phyloP scores from a whole-genome alignment of 1,140 invertebrate species.

The Hetaerina americana region DNA sequence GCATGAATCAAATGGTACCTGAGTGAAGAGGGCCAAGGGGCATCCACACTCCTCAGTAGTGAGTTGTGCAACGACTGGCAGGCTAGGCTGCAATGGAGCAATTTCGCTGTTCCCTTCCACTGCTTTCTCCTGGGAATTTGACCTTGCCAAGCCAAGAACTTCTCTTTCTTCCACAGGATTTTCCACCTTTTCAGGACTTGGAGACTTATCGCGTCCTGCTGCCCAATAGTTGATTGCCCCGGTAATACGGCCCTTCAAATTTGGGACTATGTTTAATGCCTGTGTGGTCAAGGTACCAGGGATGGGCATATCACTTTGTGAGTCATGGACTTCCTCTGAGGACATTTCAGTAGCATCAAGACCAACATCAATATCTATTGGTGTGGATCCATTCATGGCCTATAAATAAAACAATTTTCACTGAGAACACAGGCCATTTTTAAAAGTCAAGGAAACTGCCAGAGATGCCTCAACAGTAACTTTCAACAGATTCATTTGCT shows the following conservation, averaged over 20 bases:
- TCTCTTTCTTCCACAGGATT: background rate
- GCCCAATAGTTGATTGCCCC: constrained; percentile 21
- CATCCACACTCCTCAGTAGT: constrained; percentile 59
- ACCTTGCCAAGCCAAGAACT: background rate
- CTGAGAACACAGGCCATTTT: no score
- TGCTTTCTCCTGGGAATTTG: constrained; percentile 37
- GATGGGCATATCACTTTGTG: background rate
- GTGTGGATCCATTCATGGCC: background rate
- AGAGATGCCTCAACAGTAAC: no score
- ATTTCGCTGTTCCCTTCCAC: constrained; percentile 42
- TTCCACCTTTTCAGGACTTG: constrained; percentile 12
- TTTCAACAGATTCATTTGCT: no score
- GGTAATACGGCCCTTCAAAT: constrained; percentile 19
- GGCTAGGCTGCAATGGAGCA: constrained; percentile 32
- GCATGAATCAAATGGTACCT: constrained; percentile 34
- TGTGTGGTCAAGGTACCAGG: background rate
- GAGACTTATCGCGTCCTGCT: constrained; percentile 15
- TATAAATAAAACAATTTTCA: background rate
- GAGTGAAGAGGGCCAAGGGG: constrained; percentile 76
- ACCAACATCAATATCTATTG: background rate
- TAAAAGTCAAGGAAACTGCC: no score
- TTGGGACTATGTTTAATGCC: background rate
- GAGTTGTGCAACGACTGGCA: constrained; percentile 33
- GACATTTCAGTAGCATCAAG: no score
- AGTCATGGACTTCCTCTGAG: background rate